These are phyloP conservation scores for Chouioia cunea DNA, from an alignment of 2,888 invertebrate genomes.

Conservation along the genomic window DNA sequence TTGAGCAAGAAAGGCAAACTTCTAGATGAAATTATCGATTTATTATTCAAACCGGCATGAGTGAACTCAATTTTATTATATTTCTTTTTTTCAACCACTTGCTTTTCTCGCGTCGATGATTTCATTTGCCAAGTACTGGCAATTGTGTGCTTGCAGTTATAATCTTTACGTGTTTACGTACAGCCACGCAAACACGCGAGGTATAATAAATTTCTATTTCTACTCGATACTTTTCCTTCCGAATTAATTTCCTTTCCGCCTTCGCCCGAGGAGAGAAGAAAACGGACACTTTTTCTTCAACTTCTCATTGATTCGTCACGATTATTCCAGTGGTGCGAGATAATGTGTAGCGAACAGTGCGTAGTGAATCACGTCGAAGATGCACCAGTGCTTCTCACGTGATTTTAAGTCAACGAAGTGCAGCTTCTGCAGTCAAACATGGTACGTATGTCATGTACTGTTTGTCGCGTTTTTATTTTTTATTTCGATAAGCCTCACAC, in stretches of 20 bases:
- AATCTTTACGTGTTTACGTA: no score
- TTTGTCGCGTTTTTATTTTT: no score
- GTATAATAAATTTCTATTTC: no score
- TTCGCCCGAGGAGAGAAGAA: conserved; percentile 1
- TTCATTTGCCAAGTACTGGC: no score
- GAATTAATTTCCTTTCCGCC: neutral
- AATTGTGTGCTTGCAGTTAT: no score
- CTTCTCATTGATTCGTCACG: neutral
- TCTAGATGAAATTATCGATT: no score
- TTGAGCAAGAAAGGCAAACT: no score
- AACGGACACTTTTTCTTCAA: conserved; percentile 11
- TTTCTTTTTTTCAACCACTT: no score
- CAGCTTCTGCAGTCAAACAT: conserved; percentile 29
- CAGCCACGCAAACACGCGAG: no score
- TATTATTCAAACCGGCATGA: no score
- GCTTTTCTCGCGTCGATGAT: no score
- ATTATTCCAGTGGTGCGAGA: conserved; percentile 4
- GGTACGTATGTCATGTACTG: conserved; percentile 34
- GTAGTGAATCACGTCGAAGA: conserved; percentile 11
- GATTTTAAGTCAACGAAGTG: conserved; percentile 37
- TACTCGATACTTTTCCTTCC: neutral
- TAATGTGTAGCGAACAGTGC: conserved; percentile 37
- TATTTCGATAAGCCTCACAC: neutral
- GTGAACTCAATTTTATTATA: no score
- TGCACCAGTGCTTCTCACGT: conserved; percentile 24